These are phyloP conservation scores for Drosophila birchii DNA, from an alignment of 2,888 invertebrate species.

Conservation along the genomic window DNA sequence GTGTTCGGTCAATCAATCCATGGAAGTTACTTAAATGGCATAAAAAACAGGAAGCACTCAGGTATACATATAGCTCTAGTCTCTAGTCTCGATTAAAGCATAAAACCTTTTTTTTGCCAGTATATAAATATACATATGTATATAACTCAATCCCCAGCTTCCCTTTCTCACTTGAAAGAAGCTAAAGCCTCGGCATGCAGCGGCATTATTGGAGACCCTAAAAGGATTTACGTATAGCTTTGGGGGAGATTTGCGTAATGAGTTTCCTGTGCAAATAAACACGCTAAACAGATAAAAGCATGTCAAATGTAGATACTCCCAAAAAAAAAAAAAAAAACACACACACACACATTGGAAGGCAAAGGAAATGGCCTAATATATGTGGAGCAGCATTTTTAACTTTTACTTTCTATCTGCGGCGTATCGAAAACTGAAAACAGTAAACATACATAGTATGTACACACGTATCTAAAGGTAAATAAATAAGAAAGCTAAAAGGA, in stretches of 20 bases:
- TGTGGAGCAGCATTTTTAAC: conserved; percentile 31
- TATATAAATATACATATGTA: not conserved
- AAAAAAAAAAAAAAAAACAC: not conserved
- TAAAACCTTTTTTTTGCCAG: conserved; percentile 7
- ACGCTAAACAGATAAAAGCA: conserved; percentile 52
- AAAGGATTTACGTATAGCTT: conserved; percentile 70
- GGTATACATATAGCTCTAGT: not conserved
- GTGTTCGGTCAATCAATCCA: conserved; percentile 7
- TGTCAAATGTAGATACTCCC: conserved; percentile 18
- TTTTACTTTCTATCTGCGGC: conserved; percentile 38
- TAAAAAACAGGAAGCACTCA: not conserved
- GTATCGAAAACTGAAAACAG: conserved; percentile 24
- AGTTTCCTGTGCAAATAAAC: conserved; percentile 79
- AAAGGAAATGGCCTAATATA: conserved; percentile 40
- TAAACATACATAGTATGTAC: not conserved
- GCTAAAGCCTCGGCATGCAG: conserved; percentile 35
- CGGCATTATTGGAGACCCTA: conserved; percentile 47
- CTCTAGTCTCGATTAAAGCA: conserved; percentile 8
- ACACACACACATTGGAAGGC: not conserved
- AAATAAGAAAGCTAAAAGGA: conserved; percentile 5
- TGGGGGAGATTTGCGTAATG: conserved; percentile 76
- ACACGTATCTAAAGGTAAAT: conserved; percentile 16
- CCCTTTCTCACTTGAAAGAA: conserved; percentile 8
- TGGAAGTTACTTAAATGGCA: not conserved
- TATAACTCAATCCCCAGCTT: conserved; percentile 5